Conservation (phyloP, 2,797 vertebrate genomes). For the Melanotaenia parkinsoni region DNA sequence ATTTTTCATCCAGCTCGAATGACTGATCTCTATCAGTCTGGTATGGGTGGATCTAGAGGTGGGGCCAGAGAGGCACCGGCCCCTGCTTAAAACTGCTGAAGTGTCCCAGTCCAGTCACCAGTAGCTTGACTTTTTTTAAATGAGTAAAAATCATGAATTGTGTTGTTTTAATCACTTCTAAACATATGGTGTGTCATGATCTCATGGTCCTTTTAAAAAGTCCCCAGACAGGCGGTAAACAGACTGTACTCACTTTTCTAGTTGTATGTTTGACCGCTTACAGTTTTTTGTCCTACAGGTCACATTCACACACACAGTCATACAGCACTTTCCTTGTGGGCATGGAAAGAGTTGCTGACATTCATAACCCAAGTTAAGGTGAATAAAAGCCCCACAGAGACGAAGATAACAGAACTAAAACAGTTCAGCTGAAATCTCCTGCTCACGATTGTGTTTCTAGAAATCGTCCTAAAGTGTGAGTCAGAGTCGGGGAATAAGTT, state of each 20-base stretch:
- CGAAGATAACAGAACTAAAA: background rate
- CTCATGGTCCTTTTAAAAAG: no score
- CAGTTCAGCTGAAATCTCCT: background rate
- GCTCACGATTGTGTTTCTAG: background rate
- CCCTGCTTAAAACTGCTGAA: background rate
- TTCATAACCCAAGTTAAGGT: conserved; percentile 3
- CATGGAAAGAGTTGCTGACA: conserved; percentile 23
- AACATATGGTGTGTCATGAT: no score
- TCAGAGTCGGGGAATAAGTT: background rate
- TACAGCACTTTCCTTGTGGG: conserved; percentile 22
- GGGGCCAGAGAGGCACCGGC: no score
- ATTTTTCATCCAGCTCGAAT: no score
- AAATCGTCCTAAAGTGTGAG: background rate
- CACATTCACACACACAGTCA: no score
- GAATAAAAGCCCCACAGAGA: conserved; percentile 2
- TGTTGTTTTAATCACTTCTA: no score
- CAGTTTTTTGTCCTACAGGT: no score
- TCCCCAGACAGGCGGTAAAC: no score
- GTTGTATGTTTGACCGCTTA: no score
- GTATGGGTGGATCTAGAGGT: background rate
- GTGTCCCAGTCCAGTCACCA: background rate
- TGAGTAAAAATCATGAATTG: no score
- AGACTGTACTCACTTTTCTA: no score
- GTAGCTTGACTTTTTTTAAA: background rate
- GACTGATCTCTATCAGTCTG: background rate